Percentiles rank a stretch among this genome's conserved stretches.
These are phyloP conservation scores for Drosophila sucinea DNA, from an alignment of 1,140 invertebrate species.

Conservation along the genomic window DNA sequence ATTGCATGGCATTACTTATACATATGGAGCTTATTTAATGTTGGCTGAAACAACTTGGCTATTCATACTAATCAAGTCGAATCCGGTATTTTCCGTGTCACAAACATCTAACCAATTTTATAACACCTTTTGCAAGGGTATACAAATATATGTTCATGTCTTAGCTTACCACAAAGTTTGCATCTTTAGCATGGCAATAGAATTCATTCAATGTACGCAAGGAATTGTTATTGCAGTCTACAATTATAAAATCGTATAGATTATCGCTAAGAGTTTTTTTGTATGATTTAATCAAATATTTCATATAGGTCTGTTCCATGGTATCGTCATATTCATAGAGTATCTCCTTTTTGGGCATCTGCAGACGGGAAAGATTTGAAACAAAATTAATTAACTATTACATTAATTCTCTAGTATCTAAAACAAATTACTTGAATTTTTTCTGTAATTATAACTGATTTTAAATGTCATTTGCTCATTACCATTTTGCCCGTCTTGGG, in stretches of 20 bases:
- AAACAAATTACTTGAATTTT: conserved; percentile 38
- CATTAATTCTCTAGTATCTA: not conserved
- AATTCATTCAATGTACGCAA: conserved; percentile 93
- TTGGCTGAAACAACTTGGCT: no score
- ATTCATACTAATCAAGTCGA: no score
- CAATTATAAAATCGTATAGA: conserved; percentile 96
- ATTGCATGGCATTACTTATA: no score
- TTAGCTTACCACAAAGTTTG: conserved; percentile 92
- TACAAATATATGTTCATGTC: conserved; percentile 9
- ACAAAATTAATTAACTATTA: no score
- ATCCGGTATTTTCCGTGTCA: no score
- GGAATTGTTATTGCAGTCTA: conserved; percentile 94
- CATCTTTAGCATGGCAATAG: conserved; percentile 93
- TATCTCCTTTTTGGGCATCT: conserved; percentile 89
- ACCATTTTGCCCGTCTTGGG: conserved; percentile 90
- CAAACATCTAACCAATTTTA: no score
- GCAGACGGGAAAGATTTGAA: conserved; percentile 8
- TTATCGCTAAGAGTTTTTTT: conserved; percentile 96
- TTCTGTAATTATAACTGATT: no score
- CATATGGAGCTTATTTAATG: no score
- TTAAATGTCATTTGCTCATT: conserved; percentile 38
- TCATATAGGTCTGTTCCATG: conserved; percentile 92
- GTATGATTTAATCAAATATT: conserved; percentile 94
- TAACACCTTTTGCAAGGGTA: not conserved
- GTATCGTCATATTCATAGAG: conserved; percentile 95